Percentiles rank a stretch among this genome's conserved stretches.
Evolutionary conservation across 2,113 vertebrate genomes (phyloP).

Genomic region (Pseudois nayaur): DNA sequence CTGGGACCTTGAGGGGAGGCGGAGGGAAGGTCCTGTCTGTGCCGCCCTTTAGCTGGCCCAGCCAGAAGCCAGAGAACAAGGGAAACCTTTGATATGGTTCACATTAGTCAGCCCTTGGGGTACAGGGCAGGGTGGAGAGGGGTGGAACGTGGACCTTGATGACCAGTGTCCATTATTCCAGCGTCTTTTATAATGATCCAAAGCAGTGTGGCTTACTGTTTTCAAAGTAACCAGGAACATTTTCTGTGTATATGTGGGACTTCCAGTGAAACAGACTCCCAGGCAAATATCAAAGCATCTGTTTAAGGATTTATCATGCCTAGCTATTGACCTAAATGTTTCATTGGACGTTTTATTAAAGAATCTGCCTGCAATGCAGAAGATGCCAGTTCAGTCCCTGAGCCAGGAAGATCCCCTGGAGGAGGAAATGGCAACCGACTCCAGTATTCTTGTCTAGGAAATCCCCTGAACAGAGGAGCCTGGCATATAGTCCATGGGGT

Average conservation of each 20-base stretch:
- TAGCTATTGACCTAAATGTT: neutral
- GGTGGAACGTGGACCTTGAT: rapidly evolving
- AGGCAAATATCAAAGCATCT: neutral
- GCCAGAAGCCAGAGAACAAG: neutral
- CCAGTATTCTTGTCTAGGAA: neutral
- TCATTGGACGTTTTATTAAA: neutral
- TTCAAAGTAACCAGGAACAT: neutral
- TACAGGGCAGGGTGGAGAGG: neutral
- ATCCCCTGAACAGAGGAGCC: neutral
- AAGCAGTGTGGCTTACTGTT: neutral
- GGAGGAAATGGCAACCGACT: neutral
- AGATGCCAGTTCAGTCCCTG: neutral
- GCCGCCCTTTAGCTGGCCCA: neutral
- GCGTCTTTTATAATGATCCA: neutral
- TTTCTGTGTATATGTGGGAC: neutral
- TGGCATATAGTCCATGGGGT: neutral
- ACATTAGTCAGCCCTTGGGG: neutral
- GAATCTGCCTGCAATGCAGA: neutral
- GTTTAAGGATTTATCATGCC: neutral
- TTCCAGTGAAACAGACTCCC: neutral
- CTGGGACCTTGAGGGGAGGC: neutral
- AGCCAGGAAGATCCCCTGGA: neutral
- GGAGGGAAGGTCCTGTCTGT: neutral
- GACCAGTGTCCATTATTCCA: neutral
- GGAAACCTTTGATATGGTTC: neutral